Evolutionary conservation across 1,140 invertebrate genomes (phyloP), one percentile per base, ranked within the genome.

Genomic region (Oscheius sp.): DNA sequence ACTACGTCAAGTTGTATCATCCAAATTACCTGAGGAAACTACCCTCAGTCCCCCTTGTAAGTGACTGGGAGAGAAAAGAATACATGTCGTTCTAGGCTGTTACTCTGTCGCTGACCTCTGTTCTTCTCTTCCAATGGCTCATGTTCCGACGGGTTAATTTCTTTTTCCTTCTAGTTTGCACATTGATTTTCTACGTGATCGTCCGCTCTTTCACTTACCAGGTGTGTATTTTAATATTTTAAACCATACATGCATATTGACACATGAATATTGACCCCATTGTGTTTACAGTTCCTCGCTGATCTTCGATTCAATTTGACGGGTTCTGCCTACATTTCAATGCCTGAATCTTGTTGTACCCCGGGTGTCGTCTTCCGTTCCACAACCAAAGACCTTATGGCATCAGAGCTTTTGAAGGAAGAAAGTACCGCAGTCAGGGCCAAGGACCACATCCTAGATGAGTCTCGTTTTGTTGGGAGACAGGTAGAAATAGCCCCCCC

Each of bases 321-420:
- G n/a, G 65, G 65, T 58, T 55, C 45, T 23, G 65, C 65, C 46
- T 68, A 68, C 65, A 26, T 68, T 15, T 68, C 65, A n/a, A 35
- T 52, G 35, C 65, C 65, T 32, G 65, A 68, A 23, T 68, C 65
- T 0, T 68, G 65, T 35, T 68, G 65, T 35, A 68, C 65, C n/a
- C 65, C 65, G 34, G 65, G 46, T 35, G 65, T 68, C 29, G 38
- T 68, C 26, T 68, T 68, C 32, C 29, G 65, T 13, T 55, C 46
- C 38, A 55, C 65, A 26, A 29, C 58, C n/a, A 35, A 55, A 29
- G 49, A 20, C 4, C 35, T 55, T 20, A 23, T 35, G 0, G 65
- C 32, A 35, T 52, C 49, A 18, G 32, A 23, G 15, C n/a, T 45
- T 36, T 26, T 35, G 29, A 31, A 15, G 18, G 0, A 1, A 3